A percentile compares a stretch with the other conserved stretches of the same genome.
Conservation (phyloP, 2,113 vertebrate species). For the Platycercus adscitus region DNA sequence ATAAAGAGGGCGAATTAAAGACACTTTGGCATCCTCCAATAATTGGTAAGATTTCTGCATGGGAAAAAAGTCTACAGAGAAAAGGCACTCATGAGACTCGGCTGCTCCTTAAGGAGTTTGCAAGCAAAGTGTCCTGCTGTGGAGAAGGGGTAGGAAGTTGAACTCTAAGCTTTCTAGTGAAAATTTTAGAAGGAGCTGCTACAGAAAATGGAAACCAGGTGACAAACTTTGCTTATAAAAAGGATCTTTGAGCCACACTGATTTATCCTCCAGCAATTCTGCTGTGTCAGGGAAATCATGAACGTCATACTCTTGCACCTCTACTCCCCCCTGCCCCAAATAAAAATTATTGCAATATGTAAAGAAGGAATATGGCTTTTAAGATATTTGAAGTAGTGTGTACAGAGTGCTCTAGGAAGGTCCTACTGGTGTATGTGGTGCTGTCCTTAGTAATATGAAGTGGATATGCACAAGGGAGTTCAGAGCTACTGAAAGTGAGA, state of each 20-base stretch:
- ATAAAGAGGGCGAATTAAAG: not conserved
- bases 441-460: not conserved
- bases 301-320: not conserved
- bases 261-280: not conserved
- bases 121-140: not conserved
- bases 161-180: not conserved
- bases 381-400: not conserved
- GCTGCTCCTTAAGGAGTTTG: not conserved
- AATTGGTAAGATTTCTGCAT: not conserved
- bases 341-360: not conserved
- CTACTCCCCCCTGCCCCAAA: not conserved
- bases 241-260: not conserved
- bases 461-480: not conserved
- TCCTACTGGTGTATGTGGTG: not conserved
- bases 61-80: not conserved
- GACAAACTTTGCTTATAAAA: not conserved
- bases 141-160: not conserved
- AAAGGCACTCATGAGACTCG: not conserved
- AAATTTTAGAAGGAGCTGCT: not conserved
- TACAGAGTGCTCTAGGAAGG: not conserved
- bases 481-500: not conserved
- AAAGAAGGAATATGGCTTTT: not conserved
- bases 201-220: not conserved
- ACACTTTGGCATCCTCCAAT: not conserved
- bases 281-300: not conserved